Evolutionary conservation across 2,113 vertebrate species (phyloP), one percentile per base, ranked within the genome.

Genomic region (Oncorhynchus gorbuscha): DNA sequence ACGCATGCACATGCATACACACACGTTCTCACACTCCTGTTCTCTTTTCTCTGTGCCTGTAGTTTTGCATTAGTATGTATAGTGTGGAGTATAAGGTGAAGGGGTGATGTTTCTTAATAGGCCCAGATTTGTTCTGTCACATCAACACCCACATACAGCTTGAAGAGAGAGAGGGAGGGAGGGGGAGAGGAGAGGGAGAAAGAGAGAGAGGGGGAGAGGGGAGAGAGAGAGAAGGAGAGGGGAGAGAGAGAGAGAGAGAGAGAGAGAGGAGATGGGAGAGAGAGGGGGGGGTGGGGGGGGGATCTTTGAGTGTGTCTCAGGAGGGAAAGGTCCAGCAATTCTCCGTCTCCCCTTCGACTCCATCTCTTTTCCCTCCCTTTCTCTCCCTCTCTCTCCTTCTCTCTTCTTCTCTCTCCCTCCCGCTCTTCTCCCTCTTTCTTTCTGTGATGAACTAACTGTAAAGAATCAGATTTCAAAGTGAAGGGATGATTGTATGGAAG

Each of bases 21-120:
- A 28, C 28, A 28, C 28, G 28, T 3, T 61, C 76, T 67, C 72
- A 73, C 61, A 75, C 72, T 69, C 67, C 69, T 75, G 79, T 83
- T 86, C 72, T 49, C 62, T 66, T 59, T 58, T 73, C 72, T 73
- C 55, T 59, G n/a, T 73, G 28, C 64, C 81, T 49, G 59, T 8
- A 49, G 76, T 83, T 82, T 9, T 22, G 79, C 84, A 90, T 90
- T 90, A 91, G 85, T 90, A 90, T 90, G 91, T 86, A 88, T 76
- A 85, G 85, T 22, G 80, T 83, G 85, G 80, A 81, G 85, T 89
- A 81, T 73, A 20, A 83, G 84, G 88, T 91, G 90, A 87, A 90
- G 89, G 87, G 89, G 87, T 87, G 89, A 90, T 90, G 88, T 92
- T 89, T 89, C 85, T 83, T 91, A 91, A 91, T 92, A 90, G 88